Evolutionary conservation across 2,888 invertebrate species (phyloP), one percentile per base, ranked within the genome.

Genomic region (Agelastica alni): DNA sequence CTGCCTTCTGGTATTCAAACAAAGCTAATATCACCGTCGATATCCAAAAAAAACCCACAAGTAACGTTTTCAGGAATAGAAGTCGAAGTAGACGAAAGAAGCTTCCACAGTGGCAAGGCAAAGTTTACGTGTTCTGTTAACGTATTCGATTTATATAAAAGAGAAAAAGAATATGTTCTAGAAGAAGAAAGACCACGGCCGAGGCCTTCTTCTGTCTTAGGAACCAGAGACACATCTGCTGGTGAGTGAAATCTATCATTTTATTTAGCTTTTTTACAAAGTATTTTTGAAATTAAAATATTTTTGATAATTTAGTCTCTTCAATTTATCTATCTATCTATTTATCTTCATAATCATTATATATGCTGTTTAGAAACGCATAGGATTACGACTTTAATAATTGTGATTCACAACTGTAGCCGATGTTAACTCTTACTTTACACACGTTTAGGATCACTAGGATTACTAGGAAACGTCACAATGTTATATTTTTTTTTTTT

Each of bases 131-230:
- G 87, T 74, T 81, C 83, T 67, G 86, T 85, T 52, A 83, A 80
- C 66, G 79, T 87, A 74, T 86, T 85, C 78, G 82, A 84, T 73
- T 77, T 87, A 65, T 86, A 87, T 74, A 81, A 81, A 61, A 80
- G 81, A 63, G 78, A 82, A 61, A 80, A 82, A 44, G 85, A 84
- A 73, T 77, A 83, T 59, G 77, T 82, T 64, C 79, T 88, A 67
- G 86, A 86, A 74, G 87, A 88, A 78, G 88, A 88, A 75, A 84
- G 85, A 68, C 88, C 88, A 54, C 81, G 86, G 75, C 83, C 87
- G 66, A 82, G 86, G 75, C 83, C 87, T 67, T 87, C 87, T 58
- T 86, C 87, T 53, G 87, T 88, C 68, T 77, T 88, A 66, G 87
- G 87, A 66, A 87, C 86, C 58, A 81, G 85, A 58, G 85, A 85